phyloP scores from a whole-genome alignment of 53 echinoderm and acorn worm species.

The Glandiceps talaboti region DNA sequence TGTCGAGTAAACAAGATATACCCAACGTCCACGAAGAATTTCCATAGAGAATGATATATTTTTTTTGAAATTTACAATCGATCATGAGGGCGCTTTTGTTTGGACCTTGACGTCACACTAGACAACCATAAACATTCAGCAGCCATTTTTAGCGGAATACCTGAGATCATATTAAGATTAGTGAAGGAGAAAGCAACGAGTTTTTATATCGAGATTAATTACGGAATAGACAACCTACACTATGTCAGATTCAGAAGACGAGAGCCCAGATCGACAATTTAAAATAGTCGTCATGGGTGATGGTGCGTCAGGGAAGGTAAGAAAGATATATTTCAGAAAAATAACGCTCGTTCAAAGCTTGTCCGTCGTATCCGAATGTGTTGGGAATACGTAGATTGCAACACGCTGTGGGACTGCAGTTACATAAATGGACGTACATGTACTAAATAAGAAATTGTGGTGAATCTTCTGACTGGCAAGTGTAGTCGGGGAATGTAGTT shows the following conservation, averaged over 20 bases:
- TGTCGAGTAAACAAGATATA: too few relatives aligned
- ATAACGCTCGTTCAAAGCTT: too few relatives aligned
- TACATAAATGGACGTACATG: not conserved
- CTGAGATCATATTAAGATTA: too few relatives aligned
- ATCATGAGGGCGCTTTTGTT: not conserved
- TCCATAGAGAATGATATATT: too few relatives aligned
- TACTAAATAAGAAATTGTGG: not conserved
- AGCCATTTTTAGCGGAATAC: not conserved
- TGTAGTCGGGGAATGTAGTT: too few relatives aligned
- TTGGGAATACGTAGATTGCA: not conserved
- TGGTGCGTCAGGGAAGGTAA: conserved; percentile 84
- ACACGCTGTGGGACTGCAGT: not conserved
- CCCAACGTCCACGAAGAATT: too few relatives aligned
- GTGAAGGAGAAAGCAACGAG: too few relatives aligned
- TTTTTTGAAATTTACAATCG: too few relatives aligned
- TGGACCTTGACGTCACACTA: not conserved
- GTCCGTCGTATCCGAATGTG: not conserved
- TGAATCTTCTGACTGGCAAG: too few relatives aligned
- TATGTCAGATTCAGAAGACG: conserved; percentile 85
- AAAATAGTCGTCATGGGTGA: conserved; percentile 74
- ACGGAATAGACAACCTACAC: too few relatives aligned
- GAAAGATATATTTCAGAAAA: too few relatives aligned
- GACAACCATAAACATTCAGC: not conserved
- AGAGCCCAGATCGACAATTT: conserved; percentile 45
- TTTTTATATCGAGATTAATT: too few relatives aligned